Evolutionary conservation across 2,888 invertebrate genomes (phyloP).

Genomic region (Tineola bisselliella): DNA sequence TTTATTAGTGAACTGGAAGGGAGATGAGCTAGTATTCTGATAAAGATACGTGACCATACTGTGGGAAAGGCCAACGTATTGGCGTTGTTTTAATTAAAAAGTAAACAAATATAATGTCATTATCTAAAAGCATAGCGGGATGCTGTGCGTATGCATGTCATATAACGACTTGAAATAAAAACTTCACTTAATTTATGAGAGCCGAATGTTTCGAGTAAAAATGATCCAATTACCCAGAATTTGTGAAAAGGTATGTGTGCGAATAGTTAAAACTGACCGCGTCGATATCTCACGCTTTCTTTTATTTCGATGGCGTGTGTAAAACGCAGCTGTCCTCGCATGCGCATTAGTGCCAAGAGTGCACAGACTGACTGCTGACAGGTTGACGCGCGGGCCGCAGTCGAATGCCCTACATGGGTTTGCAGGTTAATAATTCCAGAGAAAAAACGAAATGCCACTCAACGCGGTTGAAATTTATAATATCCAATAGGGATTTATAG

Average conservation of each 20-base stretch:
- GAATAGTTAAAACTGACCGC: conserved; percentile 17
- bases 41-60: conserved; percentile 25
- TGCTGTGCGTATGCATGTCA: background rate
- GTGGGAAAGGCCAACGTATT: conserved; percentile 23
- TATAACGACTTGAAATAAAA: background rate
- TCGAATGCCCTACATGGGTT: conserved; percentile 13
- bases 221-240: background rate
- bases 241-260: background rate
- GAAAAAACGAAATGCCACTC: conserved; percentile 7
- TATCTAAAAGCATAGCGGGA: conserved; percentile 33
- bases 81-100: conserved; percentile 37
- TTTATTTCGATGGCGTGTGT: conserved; percentile 41
- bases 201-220: background rate
- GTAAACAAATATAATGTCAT: conserved; percentile 33
- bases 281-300: conserved; percentile 40
- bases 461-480: conserved; percentile 5
- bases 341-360: conserved; percentile 34
- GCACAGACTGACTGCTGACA: conserved; percentile 15
- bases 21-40: background rate
- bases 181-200: no score
- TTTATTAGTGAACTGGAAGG: conserved; percentile 1
- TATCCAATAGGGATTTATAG: conserved; percentile 8
- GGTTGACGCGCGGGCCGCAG: conserved; percentile 2
- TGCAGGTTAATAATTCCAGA: background rate
- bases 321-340: conserved; percentile 20